Conservation (phyloP, 2,888 invertebrate genomes). For the Drosophila eohydei region DNA sequence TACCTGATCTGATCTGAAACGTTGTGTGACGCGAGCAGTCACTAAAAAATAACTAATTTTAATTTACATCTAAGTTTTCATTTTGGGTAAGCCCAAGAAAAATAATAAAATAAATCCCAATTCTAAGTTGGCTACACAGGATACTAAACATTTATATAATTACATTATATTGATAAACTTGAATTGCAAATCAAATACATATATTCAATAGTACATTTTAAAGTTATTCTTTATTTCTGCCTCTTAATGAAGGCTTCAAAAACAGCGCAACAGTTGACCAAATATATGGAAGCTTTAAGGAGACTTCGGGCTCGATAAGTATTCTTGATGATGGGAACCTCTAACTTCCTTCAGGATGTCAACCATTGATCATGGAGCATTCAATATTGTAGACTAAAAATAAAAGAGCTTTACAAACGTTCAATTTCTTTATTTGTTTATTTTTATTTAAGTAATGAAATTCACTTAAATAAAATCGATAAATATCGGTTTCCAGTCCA, state of each 20-base stretch:
- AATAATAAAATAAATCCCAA: slow-evolving; percentile 24
- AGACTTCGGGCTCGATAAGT: background rate
- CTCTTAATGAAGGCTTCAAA: background rate
- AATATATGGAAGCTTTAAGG: background rate
- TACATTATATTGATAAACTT: slow-evolving; percentile 37
- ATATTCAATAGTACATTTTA: slow-evolving; percentile 33
- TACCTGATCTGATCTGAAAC: slow-evolving; percentile 23
- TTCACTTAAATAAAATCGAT: slow-evolving; percentile 7
- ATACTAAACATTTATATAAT: slow-evolving; percentile 46
- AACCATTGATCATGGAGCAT: background rate
- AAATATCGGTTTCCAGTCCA: slow-evolving; percentile 1
- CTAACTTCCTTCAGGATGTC: background rate
- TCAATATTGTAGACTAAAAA: background rate
- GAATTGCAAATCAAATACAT: slow-evolving; percentile 50
- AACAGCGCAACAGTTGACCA: background rate
- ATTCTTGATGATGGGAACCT: background rate
- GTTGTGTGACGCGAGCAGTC: slow-evolving; percentile 40
- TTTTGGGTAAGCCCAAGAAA: slow-evolving; percentile 22
- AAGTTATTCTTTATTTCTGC: background rate
- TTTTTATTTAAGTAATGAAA: slow-evolving; percentile 2
- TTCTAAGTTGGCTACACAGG: slow-evolving; percentile 35
- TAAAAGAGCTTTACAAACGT: background rate
- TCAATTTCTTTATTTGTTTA: background rate
- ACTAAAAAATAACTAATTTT: slow-evolving; percentile 37
- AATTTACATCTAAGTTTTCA: slow-evolving; percentile 47